Conservation (phyloP, 1,140 invertebrate species). For the Phocides pigmalion region DNA sequence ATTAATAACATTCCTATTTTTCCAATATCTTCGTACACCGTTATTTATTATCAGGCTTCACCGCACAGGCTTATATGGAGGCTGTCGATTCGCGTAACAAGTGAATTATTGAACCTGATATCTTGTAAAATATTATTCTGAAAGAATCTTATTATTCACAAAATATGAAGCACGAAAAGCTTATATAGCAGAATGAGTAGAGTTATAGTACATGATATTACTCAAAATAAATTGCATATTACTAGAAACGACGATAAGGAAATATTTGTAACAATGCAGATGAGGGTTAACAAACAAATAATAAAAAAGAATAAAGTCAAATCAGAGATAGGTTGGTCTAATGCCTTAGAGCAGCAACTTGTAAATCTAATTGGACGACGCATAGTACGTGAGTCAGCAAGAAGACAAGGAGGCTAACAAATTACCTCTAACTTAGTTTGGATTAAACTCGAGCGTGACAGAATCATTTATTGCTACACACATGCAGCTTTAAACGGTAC, state of each 20-base stretch:
- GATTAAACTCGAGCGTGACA: constrained; percentile 2
- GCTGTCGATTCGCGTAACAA: background rate
- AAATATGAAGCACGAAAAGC: background rate
- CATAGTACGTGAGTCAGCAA: constrained; percentile 1
- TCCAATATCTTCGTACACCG: background rate
- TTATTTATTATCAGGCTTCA: background rate
- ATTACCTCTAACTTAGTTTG: constrained; percentile 5
- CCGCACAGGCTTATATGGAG: background rate
- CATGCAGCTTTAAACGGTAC: constrained; percentile 3
- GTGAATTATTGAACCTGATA: background rate
- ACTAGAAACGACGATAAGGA: too few relatives aligned
- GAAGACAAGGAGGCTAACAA: constrained; percentile 5
- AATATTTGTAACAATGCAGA: too few relatives aligned
- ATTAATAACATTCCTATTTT: too few relatives aligned
- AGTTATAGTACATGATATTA: background rate
- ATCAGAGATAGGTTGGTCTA: too few relatives aligned
- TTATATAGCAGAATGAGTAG: background rate
- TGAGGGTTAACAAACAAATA: too few relatives aligned
- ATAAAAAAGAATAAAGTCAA: background rate
- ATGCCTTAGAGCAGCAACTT: constrained; percentile 1
- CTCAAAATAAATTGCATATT: background rate
- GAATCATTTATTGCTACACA: constrained; percentile 2
- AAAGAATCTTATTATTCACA: background rate
- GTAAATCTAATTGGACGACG: background rate
- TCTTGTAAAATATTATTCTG: background rate